These are phyloP conservation scores for Muscicapa adusta DNA, from an alignment of 2,113 vertebrate genomes.

Conservation along the genomic window DNA sequence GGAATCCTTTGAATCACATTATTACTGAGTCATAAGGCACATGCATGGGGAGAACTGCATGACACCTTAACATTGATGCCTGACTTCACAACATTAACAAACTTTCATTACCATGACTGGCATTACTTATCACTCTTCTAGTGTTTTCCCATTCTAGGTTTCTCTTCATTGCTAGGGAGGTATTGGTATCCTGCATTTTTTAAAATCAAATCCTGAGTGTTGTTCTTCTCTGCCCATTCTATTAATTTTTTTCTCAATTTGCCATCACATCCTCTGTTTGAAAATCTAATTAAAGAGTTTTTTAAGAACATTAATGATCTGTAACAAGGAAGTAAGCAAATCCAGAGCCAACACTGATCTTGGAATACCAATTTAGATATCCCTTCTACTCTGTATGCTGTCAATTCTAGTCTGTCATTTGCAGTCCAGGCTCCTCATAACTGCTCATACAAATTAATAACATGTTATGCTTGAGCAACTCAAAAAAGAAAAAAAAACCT, in stretches of 20 bases:
- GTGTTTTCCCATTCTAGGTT: not conserved
- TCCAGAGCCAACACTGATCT: constrained; percentile 32
- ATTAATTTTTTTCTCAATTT: constrained; percentile 21
- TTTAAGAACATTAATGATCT: constrained; percentile 36
- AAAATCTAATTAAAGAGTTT: constrained; percentile 36
- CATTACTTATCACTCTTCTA: not conserved
- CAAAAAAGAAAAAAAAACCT: not conserved
- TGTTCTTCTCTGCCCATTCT: not conserved
- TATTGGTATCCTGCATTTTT: not conserved
- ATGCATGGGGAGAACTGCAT: not conserved
- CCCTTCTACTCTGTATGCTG: not conserved
- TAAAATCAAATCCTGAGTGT: not conserved
- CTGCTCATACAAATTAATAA: not conserved
- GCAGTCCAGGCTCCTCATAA: not conserved
- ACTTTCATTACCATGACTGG: not conserved
- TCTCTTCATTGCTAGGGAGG: not conserved
- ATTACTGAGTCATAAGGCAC: not conserved
- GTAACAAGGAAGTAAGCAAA: constrained; percentile 51
- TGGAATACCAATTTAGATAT: not conserved
- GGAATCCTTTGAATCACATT: not conserved
- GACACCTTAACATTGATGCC: not conserved
- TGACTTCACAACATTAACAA: not conserved
- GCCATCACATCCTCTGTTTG: constrained; percentile 13
- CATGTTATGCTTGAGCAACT: not conserved
- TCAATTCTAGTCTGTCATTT: constrained; percentile 16